Evolutionary conservation across 2,888 invertebrate genomes (phyloP).

Genomic region (Mechanitis messenoides): DNA sequence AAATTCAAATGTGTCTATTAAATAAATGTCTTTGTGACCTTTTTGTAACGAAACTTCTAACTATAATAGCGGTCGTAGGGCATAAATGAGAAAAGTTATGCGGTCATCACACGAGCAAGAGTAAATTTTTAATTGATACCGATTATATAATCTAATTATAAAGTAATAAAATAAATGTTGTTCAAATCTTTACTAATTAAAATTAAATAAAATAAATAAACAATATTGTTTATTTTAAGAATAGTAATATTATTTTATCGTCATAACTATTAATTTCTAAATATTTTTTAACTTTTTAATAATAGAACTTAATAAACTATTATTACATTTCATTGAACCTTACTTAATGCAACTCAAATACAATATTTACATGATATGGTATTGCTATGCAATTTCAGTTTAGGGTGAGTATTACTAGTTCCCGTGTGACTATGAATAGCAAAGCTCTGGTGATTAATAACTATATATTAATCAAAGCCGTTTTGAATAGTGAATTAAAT

Average conservation of each 20-base stretch:
- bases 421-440: slow-evolving; percentile 48
- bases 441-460: slow-evolving; percentile 40
- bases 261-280: no score
- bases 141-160: slow-evolving; percentile 11
- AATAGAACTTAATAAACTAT: background rate
- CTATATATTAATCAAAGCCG: slow-evolving; percentile 31
- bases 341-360: background rate
- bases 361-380: slow-evolving; percentile 15
- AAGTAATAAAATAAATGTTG: no score
- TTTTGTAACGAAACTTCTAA: slow-evolving; percentile 14
- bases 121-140: slow-evolving; percentile 24
- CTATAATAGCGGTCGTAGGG: slow-evolving; percentile 21
- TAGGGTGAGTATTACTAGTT: slow-evolving; percentile 37
- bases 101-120: slow-evolving; percentile 6
- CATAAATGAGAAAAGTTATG: slow-evolving; percentile 27
- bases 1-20: background rate
- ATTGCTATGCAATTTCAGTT: slow-evolving; percentile 45
- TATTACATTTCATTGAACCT: background rate
- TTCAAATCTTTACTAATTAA: no score
- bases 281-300: no score
- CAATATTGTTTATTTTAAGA: no score
- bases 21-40: slow-evolving; percentile 2
- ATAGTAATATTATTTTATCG: no score
- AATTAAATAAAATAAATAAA: no score
- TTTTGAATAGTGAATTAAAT: slow-evolving; percentile 26